Conservation (phyloP, 2,888 invertebrate species). For the Ormyrus pomaceus region DNA sequence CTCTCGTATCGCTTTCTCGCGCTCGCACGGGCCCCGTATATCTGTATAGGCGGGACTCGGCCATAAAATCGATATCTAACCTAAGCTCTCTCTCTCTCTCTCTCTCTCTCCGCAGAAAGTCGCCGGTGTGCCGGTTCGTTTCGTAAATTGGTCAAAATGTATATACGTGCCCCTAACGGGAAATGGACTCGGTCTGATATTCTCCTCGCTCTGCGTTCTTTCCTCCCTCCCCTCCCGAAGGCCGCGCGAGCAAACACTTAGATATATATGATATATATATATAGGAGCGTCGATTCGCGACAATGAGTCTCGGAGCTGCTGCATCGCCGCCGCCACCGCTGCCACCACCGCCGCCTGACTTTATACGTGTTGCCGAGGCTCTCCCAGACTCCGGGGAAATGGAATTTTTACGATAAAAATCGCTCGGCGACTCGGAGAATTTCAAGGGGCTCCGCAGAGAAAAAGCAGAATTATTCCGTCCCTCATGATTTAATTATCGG, state of each 20-base stretch:
- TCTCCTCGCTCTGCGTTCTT: conserved; percentile 20
- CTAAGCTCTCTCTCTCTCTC: conserved; percentile 25
- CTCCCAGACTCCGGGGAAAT: conserved; percentile 42
- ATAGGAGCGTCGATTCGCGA: conserved; percentile 38
- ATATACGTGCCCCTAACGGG: conserved; percentile 40
- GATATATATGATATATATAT: neutral
- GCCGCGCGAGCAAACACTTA: neutral
- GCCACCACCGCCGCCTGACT: neutral
- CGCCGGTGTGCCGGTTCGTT: conserved; percentile 30
- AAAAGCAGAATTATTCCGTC: conserved; percentile 42
- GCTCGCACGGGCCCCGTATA: neutral
- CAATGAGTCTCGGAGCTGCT: conserved; percentile 49
- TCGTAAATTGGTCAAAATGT: conserved; percentile 53
- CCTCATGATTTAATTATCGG: conserved; percentile 50
- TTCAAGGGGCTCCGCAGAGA: conserved; percentile 21
- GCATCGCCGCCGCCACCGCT: neutral
- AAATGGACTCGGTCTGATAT: conserved; percentile 54
- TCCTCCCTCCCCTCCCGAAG: neutral
- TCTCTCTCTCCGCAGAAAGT: neutral
- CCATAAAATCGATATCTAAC: conserved; percentile 50
- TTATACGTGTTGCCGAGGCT: conserved; percentile 18
- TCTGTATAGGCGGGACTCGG: neutral
- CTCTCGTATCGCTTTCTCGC: conserved; percentile 16
- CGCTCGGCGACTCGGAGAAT: conserved; percentile 46
- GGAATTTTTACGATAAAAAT: conserved; percentile 57